Percentiles rank a stretch among this genome's conserved stretches.
Evolutionary conservation across 2,113 vertebrate genomes (phyloP).

Genomic region (Vidua chalybeata): DNA sequence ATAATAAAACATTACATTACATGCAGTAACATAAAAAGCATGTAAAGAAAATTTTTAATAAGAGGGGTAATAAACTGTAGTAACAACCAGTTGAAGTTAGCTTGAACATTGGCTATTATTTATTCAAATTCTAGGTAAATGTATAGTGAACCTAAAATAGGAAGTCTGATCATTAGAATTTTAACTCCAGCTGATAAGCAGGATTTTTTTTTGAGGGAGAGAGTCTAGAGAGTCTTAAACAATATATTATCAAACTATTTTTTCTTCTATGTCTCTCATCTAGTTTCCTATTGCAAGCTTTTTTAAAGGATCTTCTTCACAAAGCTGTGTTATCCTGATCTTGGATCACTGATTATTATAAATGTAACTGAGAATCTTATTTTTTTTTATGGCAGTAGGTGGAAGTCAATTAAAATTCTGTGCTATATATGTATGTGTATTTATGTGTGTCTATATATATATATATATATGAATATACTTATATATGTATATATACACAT

Average conservation of each 20-base stretch:
- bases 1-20: not conserved
- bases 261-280: not conserved
- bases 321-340: not conserved
- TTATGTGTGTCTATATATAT: rapidly evolving
- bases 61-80: not conserved
- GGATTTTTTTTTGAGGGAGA: not conserved
- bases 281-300: not conserved
- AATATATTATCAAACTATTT: not conserved
- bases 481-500: rapidly evolving
- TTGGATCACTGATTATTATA: not conserved
- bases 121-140: not conserved
- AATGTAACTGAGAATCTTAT: not conserved
- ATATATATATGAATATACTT: no score
- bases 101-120: not conserved
- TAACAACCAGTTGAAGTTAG: not conserved
- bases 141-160: not conserved
- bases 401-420: not conserved
- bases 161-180: not conserved
- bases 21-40: not conserved
- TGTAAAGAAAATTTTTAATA: not conserved
- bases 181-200: not conserved
- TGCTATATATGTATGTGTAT: not conserved
- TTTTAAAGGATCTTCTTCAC: not conserved
- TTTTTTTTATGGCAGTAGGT: not conserved
- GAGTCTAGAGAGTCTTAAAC: not conserved